Evolutionary conservation across 2,888 invertebrate species (phyloP), one percentile per base, ranked within the genome.

Genomic region (Scaptomyza tumidula): DNA sequence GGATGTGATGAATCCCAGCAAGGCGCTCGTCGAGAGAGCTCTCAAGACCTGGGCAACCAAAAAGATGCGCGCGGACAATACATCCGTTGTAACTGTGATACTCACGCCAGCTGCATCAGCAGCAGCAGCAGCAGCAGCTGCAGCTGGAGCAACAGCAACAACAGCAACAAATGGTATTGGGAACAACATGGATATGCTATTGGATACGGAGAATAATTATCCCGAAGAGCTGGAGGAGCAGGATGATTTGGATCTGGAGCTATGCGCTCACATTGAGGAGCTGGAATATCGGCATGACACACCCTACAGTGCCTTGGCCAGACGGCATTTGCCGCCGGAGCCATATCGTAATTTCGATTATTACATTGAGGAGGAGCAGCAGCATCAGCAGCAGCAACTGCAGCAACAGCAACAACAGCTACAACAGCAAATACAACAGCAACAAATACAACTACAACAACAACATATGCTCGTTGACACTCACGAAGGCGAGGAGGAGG

Each of bases 11-110:
- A 98, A 99, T 92, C 98, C 98, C 0, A 98, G 98, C 56, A 97
- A 98, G 90, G 95, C 96, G 80, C 93, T 99, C 61, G 98, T 98
- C 0, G 97, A 95, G 91, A 94, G 93, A 89, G 98, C 96, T 52
- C 93, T 96, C 53, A 96, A 96, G 75, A 93, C 94, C 60, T 99
- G 99, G 98, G 94, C 95, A 19, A 94, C 94, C 50, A 96, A 97
- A 6, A 94, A 96, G 89, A 95, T 98, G 94, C 94, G 98, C 41
- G 99, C 99, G 0, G 99, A 99, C 92, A 99, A 99, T 91, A 98
- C 98, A 0, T 98, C 98, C 13, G 98, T 98, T 48, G 97, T 99
- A 19, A 96, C 92, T 60, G 90, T 99, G 19, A 96, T 98, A 95
- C 93, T 72, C 45, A 73, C 71, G 37, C 76, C 77, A 45, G 68